Base-by-base conservation (phyloP, 2,888 invertebrate species). In the Dynastes tityus region DNA sequence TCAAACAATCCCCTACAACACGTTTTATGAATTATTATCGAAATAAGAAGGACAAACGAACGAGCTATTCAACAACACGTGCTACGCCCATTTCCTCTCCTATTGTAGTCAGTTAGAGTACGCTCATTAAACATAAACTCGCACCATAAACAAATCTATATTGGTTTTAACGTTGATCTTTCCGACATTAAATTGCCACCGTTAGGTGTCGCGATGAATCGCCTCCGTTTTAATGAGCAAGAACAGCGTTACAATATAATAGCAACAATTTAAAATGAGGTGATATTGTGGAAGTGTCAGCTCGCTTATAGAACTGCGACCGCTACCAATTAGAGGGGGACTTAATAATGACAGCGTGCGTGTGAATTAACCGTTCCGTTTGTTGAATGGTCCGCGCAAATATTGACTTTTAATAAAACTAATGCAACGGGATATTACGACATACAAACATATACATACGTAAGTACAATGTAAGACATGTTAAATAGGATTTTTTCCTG, bases 341-440 rank as follows among this genome's bases (percentile, higher is more conserved):
- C 27, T 61, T 27, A 61, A 61, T 22, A 55, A 22, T 55, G 22
- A 27, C 2, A 61, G 27, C 22, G 22, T 29, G 61, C 9, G 9
- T 61, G 22, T 61, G 29, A 61, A 61, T 61, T 27, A 27, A 5
- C 22, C 27, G 61, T 29, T 2, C 29, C 61, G 29, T 61, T 61
- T 27, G 9, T 11, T 9, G 22, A 22, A 22, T 27, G 22, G 61
- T 61, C 61, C 9, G 61, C 29, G 27, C 37, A 53, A 70, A 70
- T 70, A 70, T 70, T 70, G 70, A 70, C 70, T n/a, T 70, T 53
- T 70, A 70, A 70, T 70, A 70, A 70, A 70, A 53, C 55, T 53
- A 53, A 70, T 53, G 70, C 53, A 16, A 58, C 22, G 55, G 55
- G 55, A 58, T 58, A 67, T 40, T 67, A 67, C 16, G 16, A 22